phyloP scores from a whole-genome alignment of 2,797 vertebrate genomes.

The Eulemur albifrons region DNA sequence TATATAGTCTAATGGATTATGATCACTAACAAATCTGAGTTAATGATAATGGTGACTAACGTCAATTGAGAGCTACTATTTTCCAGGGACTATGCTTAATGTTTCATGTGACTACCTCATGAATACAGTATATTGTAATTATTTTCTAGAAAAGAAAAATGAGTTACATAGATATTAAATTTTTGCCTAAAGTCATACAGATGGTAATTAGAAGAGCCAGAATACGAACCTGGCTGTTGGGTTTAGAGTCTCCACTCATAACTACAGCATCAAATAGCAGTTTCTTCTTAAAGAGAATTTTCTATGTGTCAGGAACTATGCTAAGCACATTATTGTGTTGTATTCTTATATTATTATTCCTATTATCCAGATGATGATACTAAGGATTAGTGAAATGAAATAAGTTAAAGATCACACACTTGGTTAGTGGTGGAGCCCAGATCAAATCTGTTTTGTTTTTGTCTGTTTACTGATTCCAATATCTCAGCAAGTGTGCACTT shows the following conservation, averaged over 20 bases:
- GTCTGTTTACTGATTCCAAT: background rate
- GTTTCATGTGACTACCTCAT: background rate
- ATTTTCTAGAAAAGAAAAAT: slow-evolving; percentile 28
- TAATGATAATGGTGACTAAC: background rate
- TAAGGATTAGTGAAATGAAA: slow-evolving; percentile 5
- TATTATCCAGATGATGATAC: background rate
- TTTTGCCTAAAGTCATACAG: background rate
- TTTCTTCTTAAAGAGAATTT: background rate
- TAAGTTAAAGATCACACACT: background rate
- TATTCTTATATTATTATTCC: background rate
- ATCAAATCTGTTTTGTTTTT: background rate
- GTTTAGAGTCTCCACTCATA: background rate
- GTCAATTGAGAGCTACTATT: background rate
- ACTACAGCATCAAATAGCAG: background rate
- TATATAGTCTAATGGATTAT: background rate
- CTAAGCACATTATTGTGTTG: background rate
- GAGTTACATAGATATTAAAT: background rate
- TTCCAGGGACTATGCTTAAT: background rate
- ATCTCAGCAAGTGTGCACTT: background rate
- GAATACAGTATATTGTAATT: background rate
- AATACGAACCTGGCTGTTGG: background rate
- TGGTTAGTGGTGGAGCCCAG: background rate
- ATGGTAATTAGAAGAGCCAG: background rate
- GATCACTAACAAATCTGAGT: background rate
- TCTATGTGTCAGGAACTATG: background rate